Conservation (phyloP, 2,888 invertebrate genomes). For the Meganola albula region DNA sequence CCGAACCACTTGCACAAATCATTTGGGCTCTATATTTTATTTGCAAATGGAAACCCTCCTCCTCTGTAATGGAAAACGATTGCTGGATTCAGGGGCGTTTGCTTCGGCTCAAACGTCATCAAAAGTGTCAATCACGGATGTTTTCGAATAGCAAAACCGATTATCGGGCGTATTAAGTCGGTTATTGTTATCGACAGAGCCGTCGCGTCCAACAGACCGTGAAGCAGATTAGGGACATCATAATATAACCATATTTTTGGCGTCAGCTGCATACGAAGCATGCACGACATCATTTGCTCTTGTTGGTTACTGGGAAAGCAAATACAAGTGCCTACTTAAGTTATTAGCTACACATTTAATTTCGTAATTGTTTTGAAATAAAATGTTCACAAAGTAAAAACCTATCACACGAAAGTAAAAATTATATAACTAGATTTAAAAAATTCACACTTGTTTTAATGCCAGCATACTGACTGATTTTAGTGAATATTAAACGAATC, state of each 20-base stretch:
- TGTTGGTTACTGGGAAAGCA: slow-evolving; percentile 43
- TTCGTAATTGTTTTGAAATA: too few species aligned
- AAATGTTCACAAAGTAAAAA: too few species aligned
- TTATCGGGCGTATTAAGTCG: slow-evolving; percentile 75
- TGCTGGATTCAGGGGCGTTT: slow-evolving; percentile 44
- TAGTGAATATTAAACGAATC: too few species aligned
- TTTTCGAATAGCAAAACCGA: slow-evolving; percentile 75
- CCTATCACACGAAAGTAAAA: too few species aligned
- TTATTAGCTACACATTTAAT: too few species aligned
- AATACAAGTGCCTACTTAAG: too few species aligned
- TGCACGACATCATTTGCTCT: slow-evolving; percentile 40
- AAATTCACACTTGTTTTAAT: too few species aligned
- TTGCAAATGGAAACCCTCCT: slow-evolving; percentile 31
- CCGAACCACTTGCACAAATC: slow-evolving; percentile 26
- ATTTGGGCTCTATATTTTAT: slow-evolving; percentile 26
- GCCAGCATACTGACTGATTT: too few species aligned
- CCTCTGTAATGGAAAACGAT: slow-evolving; percentile 40
- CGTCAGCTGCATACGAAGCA: slow-evolving; percentile 72
- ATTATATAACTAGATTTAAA: too few species aligned
- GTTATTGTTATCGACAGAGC: slow-evolving; percentile 74
- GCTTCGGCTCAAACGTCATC: slow-evolving; percentile 61
- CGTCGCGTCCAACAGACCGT: slow-evolving; percentile 61
- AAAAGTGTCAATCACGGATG: slow-evolving; percentile 74
- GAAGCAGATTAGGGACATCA: slow-evolving; percentile 76
- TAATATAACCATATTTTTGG: slow-evolving; percentile 70